Base-by-base conservation (phyloP, 2,113 vertebrate species). In the Chionomys nivalis region DNA sequence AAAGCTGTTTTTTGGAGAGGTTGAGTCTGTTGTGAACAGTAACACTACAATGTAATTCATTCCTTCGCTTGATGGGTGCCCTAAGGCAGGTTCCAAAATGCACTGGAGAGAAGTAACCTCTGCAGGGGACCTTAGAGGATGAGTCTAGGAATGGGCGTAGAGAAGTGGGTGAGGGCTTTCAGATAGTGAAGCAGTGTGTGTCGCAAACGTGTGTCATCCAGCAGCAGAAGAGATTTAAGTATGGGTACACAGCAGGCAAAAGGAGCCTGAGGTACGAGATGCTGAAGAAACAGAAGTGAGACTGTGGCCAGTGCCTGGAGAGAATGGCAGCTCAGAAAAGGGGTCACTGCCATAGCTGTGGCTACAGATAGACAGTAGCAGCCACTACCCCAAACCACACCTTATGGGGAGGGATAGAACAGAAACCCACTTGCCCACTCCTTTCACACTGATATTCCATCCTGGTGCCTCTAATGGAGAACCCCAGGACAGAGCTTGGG, bases 401-500 rank as follows among this genome's bases (percentile, higher is more conserved):
- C 63, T 52, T 7, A 8, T 19, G 28, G 63, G 31, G 52, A n/a
- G 13, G 23, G 33, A 1, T 13, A 58, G 44, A 52, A 33, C 28
- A 44, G 87, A 66, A 9, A 21, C 13, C 33, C 0, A 1, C 13
- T 12, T 9, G 3, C n/a, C 49, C 0, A 3, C 58, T 47, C 58
- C 66, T 42, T 24, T 49, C 28, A 33, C 11, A 55, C 39, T 89
- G 31, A 66, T 2, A 61, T 36, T 49, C 61, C 61, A 70, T 92
- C 0, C 61, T 44, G 31, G 12, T 39, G n/a, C 36, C 23, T 87
- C 10, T 52, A 7, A 0, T 28, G 28, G 23, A 31, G 13, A 78
- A 12, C 23, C 14, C 33, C 49, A 33, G 47, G 58, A n/a, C 16
- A 76, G 79, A 63, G 11, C 6, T 2, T 3, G 0, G 42, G 24